Base-by-base conservation (phyloP, 1,140 invertebrate species). In the Spodoptera frugiperda region DNA sequence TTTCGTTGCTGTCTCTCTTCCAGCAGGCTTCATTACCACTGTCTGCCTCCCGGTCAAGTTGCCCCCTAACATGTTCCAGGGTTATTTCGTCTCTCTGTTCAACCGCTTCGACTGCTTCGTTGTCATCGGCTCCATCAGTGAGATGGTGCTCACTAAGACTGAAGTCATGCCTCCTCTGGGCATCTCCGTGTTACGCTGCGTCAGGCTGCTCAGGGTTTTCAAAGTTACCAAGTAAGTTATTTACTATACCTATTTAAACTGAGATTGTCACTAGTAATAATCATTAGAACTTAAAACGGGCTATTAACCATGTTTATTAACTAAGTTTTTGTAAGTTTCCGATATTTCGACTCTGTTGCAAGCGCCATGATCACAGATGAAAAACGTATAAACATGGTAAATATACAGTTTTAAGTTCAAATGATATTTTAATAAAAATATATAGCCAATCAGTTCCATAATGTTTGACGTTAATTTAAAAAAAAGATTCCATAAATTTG, bases 31-130 rank as follows among this genome's bases (percentile, higher is more conserved):
- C 25, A 39, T 14, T 8, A 2, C 21, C 19, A 74, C 19, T 21
- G 11, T 3, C 6, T 61, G 14, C 46, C 14, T 61, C 21, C 21
- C 59, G 33, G 59, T 63, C 44, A 63, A 63, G 59, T 44, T 63
- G 59, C 59, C 59, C 11, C 59, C 59, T 15, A 44, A 63, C 59
- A 77, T 17, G 44, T 78, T 78, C 4, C 94, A 98, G 96, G 97
- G 97, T 82, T 99, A 99, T 94, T 99, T 99, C 94, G 98, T 99
- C 73, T 99, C 99, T 49, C 95, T 99, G 75, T 99, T 98, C 94
- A 98, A 98, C 96, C 97, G 98, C 63, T 99, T 99, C 94, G 98
- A 99, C 94, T 99, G 98, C 95, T 98, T 99, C 93, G 98, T 98
- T 89, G 99, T 99, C 82, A 97, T 99, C 90, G 99, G 98, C 72